phyloP scores from a whole-genome alignment of 2,888 invertebrate species.

The Leptinotarsa peninsularis region DNA sequence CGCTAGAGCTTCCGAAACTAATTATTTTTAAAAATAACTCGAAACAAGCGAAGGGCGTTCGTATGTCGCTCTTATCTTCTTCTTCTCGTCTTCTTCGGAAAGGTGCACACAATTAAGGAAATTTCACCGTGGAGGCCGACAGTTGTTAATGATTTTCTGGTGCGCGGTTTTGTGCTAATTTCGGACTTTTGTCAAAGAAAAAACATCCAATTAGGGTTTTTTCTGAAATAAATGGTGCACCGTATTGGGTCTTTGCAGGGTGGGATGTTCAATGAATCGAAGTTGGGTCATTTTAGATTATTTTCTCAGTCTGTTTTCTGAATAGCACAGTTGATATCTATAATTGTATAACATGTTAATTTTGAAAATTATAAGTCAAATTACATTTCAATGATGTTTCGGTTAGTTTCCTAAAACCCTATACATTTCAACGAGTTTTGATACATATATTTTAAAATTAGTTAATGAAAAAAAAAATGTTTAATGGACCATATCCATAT shows the following conservation, averaged over 20 bases:
- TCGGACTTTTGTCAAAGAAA: conserved; percentile 31
- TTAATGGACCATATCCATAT: too few relatives aligned
- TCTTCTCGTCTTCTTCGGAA: conserved; percentile 28
- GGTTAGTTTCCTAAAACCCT: too few relatives aligned
- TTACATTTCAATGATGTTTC: too few relatives aligned
- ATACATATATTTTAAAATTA: too few relatives aligned
- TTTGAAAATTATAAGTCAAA: too few relatives aligned
- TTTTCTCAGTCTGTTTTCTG: too few relatives aligned
- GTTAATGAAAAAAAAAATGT: too few relatives aligned
- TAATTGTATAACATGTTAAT: too few relatives aligned
- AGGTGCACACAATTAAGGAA: conserved; percentile 52
- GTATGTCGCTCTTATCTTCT: conserved; percentile 45
- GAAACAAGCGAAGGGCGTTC: conserved; percentile 45
- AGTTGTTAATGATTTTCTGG: conserved; percentile 45
- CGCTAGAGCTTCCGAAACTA: conserved; percentile 60
- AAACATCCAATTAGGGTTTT: conserved; percentile 32
- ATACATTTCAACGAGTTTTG: too few relatives aligned
- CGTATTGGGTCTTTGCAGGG: conserved; percentile 20
- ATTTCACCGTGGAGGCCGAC: conserved; percentile 39
- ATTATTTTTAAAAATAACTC: conserved; percentile 61
- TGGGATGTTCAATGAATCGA: conserved; percentile 4
- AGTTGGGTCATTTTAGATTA: neutral
- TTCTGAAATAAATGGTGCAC: conserved; percentile 29
- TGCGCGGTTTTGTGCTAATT: conserved; percentile 39
- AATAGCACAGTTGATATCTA: too few relatives aligned